Percentiles rank a stretch among this genome's conserved stretches.
phyloP scores from a whole-genome alignment of 2,888 invertebrate species.

The Cyclophora punctaria region DNA sequence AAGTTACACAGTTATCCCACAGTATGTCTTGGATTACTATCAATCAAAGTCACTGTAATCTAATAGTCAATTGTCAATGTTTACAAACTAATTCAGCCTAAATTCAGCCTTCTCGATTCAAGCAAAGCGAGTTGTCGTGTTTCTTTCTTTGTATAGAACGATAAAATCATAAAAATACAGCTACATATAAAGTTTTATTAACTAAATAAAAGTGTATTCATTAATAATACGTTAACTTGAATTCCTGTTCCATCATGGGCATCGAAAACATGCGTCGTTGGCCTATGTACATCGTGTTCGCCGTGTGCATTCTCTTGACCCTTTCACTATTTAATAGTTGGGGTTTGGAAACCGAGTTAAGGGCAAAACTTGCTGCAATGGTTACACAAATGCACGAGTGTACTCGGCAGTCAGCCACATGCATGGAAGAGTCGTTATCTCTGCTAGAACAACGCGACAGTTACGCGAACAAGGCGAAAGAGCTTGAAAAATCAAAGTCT shows the following conservation, averaged over 20 bases:
- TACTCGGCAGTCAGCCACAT: slow-evolving; percentile 55
- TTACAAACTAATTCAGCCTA: too few relatives aligned
- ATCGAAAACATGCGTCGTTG: slow-evolving; percentile 72
- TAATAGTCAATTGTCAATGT: too few relatives aligned
- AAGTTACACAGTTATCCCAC: too few relatives aligned
- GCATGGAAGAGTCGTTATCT: slow-evolving; percentile 59
- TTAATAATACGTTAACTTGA: not conserved
- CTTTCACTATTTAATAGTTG: slow-evolving; percentile 69
- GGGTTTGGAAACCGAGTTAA: slow-evolving; percentile 59
- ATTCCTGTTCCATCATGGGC: slow-evolving; percentile 42
- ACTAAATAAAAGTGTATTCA: not conserved
- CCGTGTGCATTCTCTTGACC: slow-evolving; percentile 56
- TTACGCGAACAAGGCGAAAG: slow-evolving; percentile 49
- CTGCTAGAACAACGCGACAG: slow-evolving; percentile 56
- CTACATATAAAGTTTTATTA: not conserved
- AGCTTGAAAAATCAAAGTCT: slow-evolving; percentile 48
- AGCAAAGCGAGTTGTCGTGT: not conserved
- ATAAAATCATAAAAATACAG: not conserved
- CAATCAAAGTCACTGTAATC: too few relatives aligned
- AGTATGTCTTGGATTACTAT: too few relatives aligned
- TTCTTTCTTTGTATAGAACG: not conserved
- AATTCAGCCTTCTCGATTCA: too few relatives aligned
- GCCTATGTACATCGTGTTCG: slow-evolving; percentile 66
- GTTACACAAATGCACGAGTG: slow-evolving; percentile 59
- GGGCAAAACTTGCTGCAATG: slow-evolving; percentile 47